Evolutionary conservation across 2,797 vertebrate species (phyloP).

Genomic region (Thamnophis elegans): DNA sequence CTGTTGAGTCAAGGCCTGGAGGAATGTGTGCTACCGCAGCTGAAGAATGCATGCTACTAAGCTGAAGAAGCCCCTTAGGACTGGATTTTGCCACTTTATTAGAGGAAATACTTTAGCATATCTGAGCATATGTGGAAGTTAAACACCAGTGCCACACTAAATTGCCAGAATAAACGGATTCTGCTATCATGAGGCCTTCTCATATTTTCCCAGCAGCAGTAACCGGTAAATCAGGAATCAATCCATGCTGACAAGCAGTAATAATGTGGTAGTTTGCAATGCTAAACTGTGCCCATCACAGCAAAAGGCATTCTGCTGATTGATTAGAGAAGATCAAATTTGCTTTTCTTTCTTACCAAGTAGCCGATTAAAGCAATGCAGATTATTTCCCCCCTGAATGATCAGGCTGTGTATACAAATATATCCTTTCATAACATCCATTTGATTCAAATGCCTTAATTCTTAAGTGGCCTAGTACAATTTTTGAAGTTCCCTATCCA

Average conservation of each 20-base stretch:
- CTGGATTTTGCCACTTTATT: background rate
- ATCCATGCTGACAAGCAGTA: background rate
- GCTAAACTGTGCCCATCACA: background rate
- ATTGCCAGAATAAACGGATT: background rate
- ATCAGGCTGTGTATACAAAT: background rate
- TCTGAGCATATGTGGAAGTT: background rate
- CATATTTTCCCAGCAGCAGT: background rate
- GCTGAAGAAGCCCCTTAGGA: background rate
- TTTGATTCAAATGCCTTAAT: background rate
- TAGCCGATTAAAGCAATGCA: background rate
- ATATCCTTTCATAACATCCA: background rate
- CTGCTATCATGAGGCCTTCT: background rate
- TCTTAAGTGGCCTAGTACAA: background rate
- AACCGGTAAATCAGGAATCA: background rate
- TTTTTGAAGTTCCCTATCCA: background rate
- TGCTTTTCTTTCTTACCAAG: background rate
- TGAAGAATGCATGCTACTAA: background rate
- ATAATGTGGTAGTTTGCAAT: background rate
- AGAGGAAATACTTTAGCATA: background rate
- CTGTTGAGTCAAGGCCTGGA: background rate
- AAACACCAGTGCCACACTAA: background rate
- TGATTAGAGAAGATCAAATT: background rate
- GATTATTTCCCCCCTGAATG: background rate
- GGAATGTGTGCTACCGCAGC: background rate
- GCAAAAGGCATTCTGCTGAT: background rate